Evolutionary conservation across 2,888 invertebrate genomes (phyloP), one percentile per base, ranked within the genome.

Genomic region (Brachynemurus nebulosus): DNA sequence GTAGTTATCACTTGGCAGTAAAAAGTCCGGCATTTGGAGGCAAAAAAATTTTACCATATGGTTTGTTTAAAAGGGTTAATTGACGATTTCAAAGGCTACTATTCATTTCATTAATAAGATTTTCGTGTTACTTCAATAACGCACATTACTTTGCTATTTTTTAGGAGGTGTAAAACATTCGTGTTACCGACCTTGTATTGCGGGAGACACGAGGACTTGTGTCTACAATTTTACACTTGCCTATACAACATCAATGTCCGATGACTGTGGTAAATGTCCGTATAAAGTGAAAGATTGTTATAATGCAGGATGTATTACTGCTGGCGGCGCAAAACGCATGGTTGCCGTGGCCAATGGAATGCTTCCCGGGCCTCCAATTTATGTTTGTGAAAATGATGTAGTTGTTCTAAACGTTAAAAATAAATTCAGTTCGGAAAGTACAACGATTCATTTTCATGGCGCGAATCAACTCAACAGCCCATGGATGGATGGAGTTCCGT

Each of bases 401-500:
- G 2, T 37, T 20, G 11, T 37, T 12, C 11, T 37, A 5, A 37
- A 37, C n/a, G 37, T 37, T 11, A n/a, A 19, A 7, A 37, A 37
- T n/a, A 5, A n/a, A 18, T 37, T 37, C 7, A 12, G n/a, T 9
- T 59, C 61, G 3, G 63, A 65, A 46, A 61, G 61, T 11, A 58
- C 65, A 17, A 61, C 66, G 9, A 64, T 72, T 36, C 72, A 72
- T 54, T 71, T 70, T 69, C 71, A 71, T 53, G 72, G 72, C 17
- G 53, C 65, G 11, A 60, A 60, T 48, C 64, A 64, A 51, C 47
- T 53, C 20, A 53, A 51, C 14, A 57, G 60, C 11, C 62, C 62
- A 2, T 63, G 58, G 52, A 65, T 66, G 64, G 67, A 67, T 51
- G 67, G 67, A 27, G 60, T 63, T n/a, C 62, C 66, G 6, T 62